Base-by-base conservation (phyloP, 2,113 vertebrate genomes). In the Colossoma macropomum region DNA sequence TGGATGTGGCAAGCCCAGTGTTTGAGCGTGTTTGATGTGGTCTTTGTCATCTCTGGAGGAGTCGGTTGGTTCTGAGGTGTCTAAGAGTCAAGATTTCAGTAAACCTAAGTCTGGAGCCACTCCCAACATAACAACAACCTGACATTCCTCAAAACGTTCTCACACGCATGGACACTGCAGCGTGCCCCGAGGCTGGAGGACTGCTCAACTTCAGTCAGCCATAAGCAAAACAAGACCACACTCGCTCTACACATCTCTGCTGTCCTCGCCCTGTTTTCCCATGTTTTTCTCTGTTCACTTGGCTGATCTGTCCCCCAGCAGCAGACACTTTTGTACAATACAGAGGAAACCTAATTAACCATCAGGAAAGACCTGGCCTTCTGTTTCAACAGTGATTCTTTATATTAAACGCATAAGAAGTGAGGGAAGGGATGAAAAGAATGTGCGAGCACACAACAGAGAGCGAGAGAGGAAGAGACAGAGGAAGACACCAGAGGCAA, bases 401-500 rank as follows among this genome's bases (percentile, higher is more conserved):
- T 87, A 70, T 84, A 84, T 86, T 89, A 87, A 81, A 83, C 66
- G 74, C 50, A 69, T 54, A 62, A 66, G 3, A 79, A 62, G 34
- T 56, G 45, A 65, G 12, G 48, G 73, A 66, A 84, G 41, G 41
- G 62, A 73, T 28, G 69, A 85, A 52, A 87, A 66, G 21, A 38
- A 56, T 85, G 41, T 78, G 79, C 23, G 34, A 30, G 30, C 17
- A 15, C 72, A 28, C 48, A n/a, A 82, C 5, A 19, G 72, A 34
- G 70, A 1, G 23, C 41, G 66, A 68, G 65, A 72, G 68, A 81
- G 84, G 30, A 45, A 45, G n/a, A 34, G 63, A 77, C 56, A 66
- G 72, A 82, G 69, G 41, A 71, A 80, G 75, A 77, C 81, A 85
- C 91, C 90, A 92, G 94, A 87, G 84, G 90, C 89, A 93, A 77